Conservation (phyloP, 2,113 vertebrate species). For the Ascaphus truei region DNA sequence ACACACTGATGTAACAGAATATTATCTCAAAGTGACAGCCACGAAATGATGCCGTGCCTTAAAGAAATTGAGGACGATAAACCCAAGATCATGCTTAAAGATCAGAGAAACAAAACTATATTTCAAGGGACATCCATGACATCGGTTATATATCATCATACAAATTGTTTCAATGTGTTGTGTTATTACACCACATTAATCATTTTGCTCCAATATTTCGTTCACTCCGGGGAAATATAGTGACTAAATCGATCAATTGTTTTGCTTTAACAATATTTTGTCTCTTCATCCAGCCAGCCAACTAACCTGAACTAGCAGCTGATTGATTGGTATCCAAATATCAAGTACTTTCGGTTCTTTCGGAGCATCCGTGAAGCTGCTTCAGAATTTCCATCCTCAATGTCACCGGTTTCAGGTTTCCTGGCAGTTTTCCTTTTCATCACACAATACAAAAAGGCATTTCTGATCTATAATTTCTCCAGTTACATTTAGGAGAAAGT, state of each 20-base stretch:
- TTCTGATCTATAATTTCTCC: no score
- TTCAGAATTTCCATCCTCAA: background rate
- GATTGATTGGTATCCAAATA: background rate
- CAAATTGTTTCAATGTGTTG: constrained; percentile 1
- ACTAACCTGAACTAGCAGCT: background rate
- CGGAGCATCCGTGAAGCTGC: background rate
- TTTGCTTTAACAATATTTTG: background rate
- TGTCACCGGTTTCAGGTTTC: no score
- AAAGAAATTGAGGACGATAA: no score
- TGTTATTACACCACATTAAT: background rate
- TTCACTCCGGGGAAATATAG: background rate
- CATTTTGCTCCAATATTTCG: background rate
- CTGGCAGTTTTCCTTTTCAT: no score
- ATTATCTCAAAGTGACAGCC: no score
- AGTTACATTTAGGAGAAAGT: no score
- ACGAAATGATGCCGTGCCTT: no score
- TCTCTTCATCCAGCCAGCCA: background rate
- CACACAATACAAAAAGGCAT: no score
- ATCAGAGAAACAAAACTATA: no score
- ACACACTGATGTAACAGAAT: no score
- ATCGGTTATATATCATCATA: background rate
- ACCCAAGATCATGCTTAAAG: no score
- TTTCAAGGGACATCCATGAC: background rate
- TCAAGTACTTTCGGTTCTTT: background rate
- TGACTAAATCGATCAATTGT: background rate